These are phyloP conservation scores for Phlogophora meticulosa DNA, from an alignment of 2,888 invertebrate species.

Conservation along the genomic window DNA sequence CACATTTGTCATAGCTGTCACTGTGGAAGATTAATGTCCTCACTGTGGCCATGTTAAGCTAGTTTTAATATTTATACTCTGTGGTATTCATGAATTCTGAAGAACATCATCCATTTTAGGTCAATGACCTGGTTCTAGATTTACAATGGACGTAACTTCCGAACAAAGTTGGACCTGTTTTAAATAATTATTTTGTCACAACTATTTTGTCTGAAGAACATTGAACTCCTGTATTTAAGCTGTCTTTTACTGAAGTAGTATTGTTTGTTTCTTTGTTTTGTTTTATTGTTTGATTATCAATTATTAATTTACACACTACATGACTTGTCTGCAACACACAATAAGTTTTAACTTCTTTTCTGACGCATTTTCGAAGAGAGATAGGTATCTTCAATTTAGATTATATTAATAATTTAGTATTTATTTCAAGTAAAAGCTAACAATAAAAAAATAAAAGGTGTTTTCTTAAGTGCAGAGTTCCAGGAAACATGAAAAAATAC, in stretches of 20 bases:
- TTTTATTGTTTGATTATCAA: no score
- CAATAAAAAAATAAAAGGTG: no score
- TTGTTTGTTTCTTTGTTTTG: no score
- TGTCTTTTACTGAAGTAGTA: no score
- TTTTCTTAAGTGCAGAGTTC: neutral
- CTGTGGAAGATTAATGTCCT: slow-evolving; percentile 59
- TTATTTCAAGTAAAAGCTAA: no score
- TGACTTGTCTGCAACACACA: no score
- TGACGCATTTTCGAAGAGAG: no score
- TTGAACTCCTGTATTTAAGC: neutral
- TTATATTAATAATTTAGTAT: no score
- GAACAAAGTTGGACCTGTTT: neutral
- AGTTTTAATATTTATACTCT: slow-evolving; percentile 64
- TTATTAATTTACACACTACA: no score
- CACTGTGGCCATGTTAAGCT: slow-evolving; percentile 34
- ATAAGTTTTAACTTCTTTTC: no score
- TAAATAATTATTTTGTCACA: slow-evolving; percentile 19
- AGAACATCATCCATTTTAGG: slow-evolving; percentile 54
- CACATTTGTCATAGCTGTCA: slow-evolving; percentile 66
- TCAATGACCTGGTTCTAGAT: slow-evolving; percentile 38
- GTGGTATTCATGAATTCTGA: slow-evolving; percentile 58
- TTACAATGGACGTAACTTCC: slow-evolving; percentile 16
- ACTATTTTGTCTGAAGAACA: neutral
- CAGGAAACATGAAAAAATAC: neutral
- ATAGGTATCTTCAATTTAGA: no score